Base-by-base conservation (phyloP, 2,797 vertebrate species). In the Gymnocypris eckloni region DNA sequence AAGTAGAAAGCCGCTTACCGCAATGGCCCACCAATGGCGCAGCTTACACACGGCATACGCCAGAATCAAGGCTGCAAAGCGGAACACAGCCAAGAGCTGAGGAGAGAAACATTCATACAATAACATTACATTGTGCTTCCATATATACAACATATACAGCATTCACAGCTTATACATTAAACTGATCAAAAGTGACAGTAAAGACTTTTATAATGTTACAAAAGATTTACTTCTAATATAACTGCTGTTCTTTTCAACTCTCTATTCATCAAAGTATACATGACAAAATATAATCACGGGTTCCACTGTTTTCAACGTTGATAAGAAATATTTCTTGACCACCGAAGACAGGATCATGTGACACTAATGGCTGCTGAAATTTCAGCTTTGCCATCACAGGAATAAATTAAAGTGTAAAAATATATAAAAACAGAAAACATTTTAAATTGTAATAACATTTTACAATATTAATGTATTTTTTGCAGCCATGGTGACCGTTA, bases 21-120 rank as follows among this genome's bases (percentile, higher is more conserved):
- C 97, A 85, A 99, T 96, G 83, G 97, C 97, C 97, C 98, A 99
- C 98, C 98, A 99, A 87, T 99, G 98, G 76, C 94, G 96, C 39
- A 99, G 94, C 93, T 93, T 97, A 91, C 96, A 99, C 78, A 98
- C 95, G 33, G 98, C 98, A 90, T 99, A 99, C 1, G 97, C 97
- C 93, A 99, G 92, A 92, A 98, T 97, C 92, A 99, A 96, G 28
- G 95, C 90, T 70, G 96, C 96, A 90, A 99, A 99, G 90, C 98
- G 96, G 94, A 98, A 97, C 52, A 97, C 96, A 48, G 98, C 97
- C 93, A 99, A 94, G 82, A 98, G 94, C 98, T 98, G 88, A 22
- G 91, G 89, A 90, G 70, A 45, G 3, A 50, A 79, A 39, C 13
- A n/a, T 22, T 13, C 33, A 45, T 2, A 10, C 12, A 6, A 5